Evolutionary conservation across 2,888 invertebrate genomes (phyloP), one percentile per base, ranked within the genome.

Genomic region (Pseudolycoriella hygida): DNA sequence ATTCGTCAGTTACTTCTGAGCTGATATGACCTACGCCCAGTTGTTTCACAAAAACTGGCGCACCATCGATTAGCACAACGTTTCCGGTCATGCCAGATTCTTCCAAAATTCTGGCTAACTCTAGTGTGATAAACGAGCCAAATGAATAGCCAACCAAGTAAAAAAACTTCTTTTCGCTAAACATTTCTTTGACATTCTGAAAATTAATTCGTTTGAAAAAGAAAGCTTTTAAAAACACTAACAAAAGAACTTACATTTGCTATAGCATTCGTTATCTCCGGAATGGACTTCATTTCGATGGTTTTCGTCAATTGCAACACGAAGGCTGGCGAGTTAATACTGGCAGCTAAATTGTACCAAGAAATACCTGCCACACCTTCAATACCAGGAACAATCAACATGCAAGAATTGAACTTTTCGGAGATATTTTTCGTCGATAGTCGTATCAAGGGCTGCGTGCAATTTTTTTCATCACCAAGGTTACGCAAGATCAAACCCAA

Each of bases 121-220:
- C 85, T 46, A 92, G 62, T 0, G 82, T 80, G 17, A 90, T 68
- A 17, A 82, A 61, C 0, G 80, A 69, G 40, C 96, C 96, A 57
- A 78, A 93, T 12, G 94, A 96, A 67, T 96, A 93, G 2, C 85
- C 94, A 12, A 84, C 73, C 1, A 96, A 59, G 47, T 74, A 73
- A 66, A 83, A 92, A 1, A 73, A 71, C 30, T 76, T 72, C 15
- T 70, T 69, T 0, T 72, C 48, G 39, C 57, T 73, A 10, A 71
- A 66, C n/a, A 77, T 58, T 11, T 70, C 62, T 46, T 71, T 67
- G 10, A 81, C 69, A 53, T 74, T 65, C 80, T 83, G 56, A 31
- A 68, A 40, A 12, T 3, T 3, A 38, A 14, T 11, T 11, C 37
- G 37, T n/a, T 14, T n/a, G 17, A 15, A 39, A 5, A 39, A 17